Conservation (phyloP, 2,888 invertebrate species). For the Gortyna flavago region DNA sequence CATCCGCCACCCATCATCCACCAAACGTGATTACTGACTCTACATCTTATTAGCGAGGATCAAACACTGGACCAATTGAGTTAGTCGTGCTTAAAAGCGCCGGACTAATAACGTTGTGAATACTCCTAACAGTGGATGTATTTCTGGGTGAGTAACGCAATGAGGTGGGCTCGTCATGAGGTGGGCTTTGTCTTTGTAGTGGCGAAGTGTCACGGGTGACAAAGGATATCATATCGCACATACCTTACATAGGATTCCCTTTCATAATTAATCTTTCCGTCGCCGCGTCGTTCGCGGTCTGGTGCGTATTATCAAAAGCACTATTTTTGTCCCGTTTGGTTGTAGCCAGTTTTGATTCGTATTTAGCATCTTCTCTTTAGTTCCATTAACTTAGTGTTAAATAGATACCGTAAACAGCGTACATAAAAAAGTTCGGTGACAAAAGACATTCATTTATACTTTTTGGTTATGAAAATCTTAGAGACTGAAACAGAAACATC, state of each 20-base stretch:
- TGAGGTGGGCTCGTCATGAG: constrained; percentile 18
- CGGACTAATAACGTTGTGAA: constrained; percentile 31
- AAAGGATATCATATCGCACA: constrained; percentile 44
- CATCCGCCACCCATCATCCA: constrained; percentile 8
- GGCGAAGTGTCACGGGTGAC: constrained; percentile 13
- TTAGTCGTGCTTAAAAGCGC: constrained; percentile 51
- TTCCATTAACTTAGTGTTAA: not conserved
- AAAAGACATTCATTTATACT: not conserved
- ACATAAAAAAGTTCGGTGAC: not conserved
- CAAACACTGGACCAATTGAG: constrained; percentile 47
- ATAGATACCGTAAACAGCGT: not conserved
- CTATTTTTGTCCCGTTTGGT: constrained; percentile 10
- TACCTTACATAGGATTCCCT: constrained; percentile 26
- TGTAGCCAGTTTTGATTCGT: constrained; percentile 21
- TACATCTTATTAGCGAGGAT: constrained; percentile 58
- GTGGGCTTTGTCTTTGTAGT: constrained; percentile 16
- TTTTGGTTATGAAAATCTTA: not conserved
- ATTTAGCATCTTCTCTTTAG: not conserved
- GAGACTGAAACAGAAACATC: not conserved
- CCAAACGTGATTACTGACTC: constrained; percentile 44
- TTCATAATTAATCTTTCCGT: constrained; percentile 35
- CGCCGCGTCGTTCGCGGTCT: constrained; percentile 1
- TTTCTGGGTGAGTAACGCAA: constrained; percentile 20
- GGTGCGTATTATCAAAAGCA: constrained; percentile 21
- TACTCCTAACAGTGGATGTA: too few relatives aligned